phyloP scores from a whole-genome alignment of 2,113 vertebrate genomes.

The Chauna torquata region DNA sequence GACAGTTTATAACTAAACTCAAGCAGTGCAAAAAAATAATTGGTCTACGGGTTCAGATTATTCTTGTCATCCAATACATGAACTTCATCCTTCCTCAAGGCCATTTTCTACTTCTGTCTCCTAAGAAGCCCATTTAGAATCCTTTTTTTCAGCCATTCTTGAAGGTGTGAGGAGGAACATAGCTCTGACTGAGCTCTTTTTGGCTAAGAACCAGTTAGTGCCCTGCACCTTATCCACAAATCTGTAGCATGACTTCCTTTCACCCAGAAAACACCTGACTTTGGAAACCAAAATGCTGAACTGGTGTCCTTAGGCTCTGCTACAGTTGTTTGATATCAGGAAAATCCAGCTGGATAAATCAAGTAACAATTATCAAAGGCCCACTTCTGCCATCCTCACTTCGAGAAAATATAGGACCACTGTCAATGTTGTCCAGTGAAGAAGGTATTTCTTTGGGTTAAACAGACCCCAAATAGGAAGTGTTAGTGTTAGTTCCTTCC shows the following conservation, averaged over 20 bases:
- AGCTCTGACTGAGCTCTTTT: background rate
- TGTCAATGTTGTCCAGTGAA: background rate
- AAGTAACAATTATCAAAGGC: background rate
- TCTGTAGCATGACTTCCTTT: background rate
- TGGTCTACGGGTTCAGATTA: background rate
- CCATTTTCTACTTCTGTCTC: background rate
- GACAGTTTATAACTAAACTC: background rate
- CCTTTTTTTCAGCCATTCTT: background rate
- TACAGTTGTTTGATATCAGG: background rate
- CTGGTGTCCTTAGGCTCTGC: background rate
- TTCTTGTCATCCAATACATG: background rate
- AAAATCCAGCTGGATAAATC: background rate
- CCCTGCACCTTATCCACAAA: background rate
- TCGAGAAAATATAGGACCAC: background rate
- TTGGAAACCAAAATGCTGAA: background rate
- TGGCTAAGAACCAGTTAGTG: background rate
- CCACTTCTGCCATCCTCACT: background rate
- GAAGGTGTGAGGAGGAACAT: background rate
- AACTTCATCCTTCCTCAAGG: background rate
- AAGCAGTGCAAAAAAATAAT: background rate
- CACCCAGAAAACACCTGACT: background rate
- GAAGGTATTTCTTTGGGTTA: background rate
- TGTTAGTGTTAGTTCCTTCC: background rate
- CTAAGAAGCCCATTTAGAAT: background rate
- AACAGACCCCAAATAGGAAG: background rate